Evolutionary conservation across 2,888 invertebrate genomes (phyloP).

Genomic region (Eristalis arbustorum): DNA sequence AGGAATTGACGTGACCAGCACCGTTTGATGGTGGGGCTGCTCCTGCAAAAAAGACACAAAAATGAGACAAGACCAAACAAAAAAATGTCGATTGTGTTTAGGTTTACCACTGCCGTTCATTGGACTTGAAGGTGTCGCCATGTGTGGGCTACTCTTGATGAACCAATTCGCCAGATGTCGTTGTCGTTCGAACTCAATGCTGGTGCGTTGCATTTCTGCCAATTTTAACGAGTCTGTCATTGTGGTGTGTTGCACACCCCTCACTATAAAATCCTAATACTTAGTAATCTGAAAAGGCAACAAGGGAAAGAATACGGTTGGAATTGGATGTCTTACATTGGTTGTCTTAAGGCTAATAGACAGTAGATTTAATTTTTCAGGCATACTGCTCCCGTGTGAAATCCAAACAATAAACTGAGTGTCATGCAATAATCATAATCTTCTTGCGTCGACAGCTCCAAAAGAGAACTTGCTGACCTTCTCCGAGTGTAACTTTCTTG

Average conservation of each 20-base stretch:
- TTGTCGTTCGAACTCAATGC: constrained; percentile 80
- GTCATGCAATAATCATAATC: no score
- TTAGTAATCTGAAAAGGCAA: constrained; percentile 52
- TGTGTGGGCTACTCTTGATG: constrained; percentile 80
- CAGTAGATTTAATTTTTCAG: no score
- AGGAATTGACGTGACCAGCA: constrained; percentile 71
- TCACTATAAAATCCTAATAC: constrained; percentile 60
- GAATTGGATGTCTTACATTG: constrained; percentile 17
- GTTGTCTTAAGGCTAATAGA: no score
- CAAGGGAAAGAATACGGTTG: not conserved
- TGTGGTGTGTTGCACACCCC: constrained; percentile 52
- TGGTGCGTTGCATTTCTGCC: constrained; percentile 80
- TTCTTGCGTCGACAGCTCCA: no score
- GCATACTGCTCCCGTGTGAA: no score
- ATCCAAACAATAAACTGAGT: no score
- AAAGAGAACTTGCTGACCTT: no score
- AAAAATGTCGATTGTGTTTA: not conserved
- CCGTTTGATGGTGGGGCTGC: constrained; percentile 59
- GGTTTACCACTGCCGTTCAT: constrained; percentile 65
- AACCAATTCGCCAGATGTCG: constrained; percentile 81
- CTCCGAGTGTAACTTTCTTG: no score
- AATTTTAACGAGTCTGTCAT: constrained; percentile 78
- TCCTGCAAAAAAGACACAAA: not conserved
- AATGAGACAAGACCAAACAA: not conserved
- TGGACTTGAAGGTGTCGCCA: constrained; percentile 77